Base-by-base conservation (phyloP, 2,888 invertebrate genomes). In the Sphecodes monilicornis region DNA sequence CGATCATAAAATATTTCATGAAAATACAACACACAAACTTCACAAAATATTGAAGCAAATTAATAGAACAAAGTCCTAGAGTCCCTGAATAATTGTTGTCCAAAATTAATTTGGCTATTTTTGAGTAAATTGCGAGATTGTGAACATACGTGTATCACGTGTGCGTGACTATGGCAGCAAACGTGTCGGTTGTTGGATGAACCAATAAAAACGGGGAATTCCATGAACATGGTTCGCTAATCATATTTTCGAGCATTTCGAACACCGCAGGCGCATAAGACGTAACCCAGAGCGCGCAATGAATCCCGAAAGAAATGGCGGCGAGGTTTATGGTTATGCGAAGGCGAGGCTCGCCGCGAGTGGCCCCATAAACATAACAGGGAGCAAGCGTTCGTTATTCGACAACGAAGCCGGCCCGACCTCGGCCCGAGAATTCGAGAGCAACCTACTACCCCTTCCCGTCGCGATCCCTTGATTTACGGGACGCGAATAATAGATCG, bases 361-460 rank as follows among this genome's bases (percentile, higher is more conserved):
- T 43, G 10, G 79, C 43, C 50, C 70, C 64, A 50, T 76, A 80
- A 80, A 80, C 69, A 4, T 46, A 32, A 71, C 80, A 60, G 71
- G 10, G 41, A 43, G 79, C 46, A 70, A 50, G 70, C 32, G 39
- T 41, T 64, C 57, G 26, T n/a, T 18, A 26, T 66, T 18, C 41
- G 54, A 39, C 68, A 39, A 22, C 68, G 32, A 10, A 54, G 5
- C 29, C 75, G 29, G 41, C 41, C 32, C 50, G n/a, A 71, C 39
- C 64, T 80, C 71, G 64, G 50, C 46, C 10, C 6, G 46, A n/a
- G 80, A 54, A 71, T 80, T 80, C 71, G 77, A 54, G 71, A 36
- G 70, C 70, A 70, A 71, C 70, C 39, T 11, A 16, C 39, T 11
- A 16, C 18, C 64, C 36, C 32, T 26, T 39, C 8, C 69, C 26